A percentile compares a stretch with the other conserved stretches of the same genome.
Conservation (phyloP, 2,113 vertebrate genomes). For the Mustela lutreola region DNA sequence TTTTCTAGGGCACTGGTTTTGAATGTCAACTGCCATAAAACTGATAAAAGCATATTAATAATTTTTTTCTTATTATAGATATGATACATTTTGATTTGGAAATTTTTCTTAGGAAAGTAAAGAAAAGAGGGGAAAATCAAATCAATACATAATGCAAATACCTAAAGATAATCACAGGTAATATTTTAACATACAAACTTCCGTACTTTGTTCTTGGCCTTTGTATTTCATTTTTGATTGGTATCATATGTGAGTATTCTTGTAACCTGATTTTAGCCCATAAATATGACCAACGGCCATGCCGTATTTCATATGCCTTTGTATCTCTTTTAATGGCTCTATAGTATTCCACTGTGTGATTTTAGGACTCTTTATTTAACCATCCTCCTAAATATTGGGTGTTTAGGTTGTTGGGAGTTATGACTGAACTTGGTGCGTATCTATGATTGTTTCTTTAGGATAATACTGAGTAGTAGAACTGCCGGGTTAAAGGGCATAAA, state of each 20-base stretch:
- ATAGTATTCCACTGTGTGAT: neutral
- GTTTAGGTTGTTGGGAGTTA: conserved; percentile 16
- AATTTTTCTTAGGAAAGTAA: conserved; percentile 31
- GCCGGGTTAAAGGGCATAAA: neutral
- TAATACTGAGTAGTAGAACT: neutral
- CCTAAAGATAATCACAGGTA: neutral
- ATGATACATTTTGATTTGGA: conserved; percentile 2
- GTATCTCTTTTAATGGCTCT: neutral
- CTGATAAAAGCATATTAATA: conserved; percentile 17
- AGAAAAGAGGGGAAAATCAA: conserved; percentile 35
- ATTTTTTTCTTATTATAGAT: conserved; percentile 52
- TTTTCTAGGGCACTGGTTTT: conserved; percentile 38
- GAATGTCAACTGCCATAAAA: neutral
- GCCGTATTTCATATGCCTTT: neutral
- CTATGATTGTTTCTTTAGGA: neutral
- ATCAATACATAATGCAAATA: neutral
- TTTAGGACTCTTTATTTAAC: neutral
- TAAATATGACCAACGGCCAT: neutral
- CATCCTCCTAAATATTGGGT: neutral
- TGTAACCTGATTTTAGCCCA: neutral
- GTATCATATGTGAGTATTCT: conserved; percentile 13
- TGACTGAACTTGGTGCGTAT: neutral
- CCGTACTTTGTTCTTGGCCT: neutral
- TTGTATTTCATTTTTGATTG: neutral
- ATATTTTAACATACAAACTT: neutral